phyloP scores from a whole-genome alignment of 1,140 invertebrate genomes.

The Oryctes rhinoceros region DNA sequence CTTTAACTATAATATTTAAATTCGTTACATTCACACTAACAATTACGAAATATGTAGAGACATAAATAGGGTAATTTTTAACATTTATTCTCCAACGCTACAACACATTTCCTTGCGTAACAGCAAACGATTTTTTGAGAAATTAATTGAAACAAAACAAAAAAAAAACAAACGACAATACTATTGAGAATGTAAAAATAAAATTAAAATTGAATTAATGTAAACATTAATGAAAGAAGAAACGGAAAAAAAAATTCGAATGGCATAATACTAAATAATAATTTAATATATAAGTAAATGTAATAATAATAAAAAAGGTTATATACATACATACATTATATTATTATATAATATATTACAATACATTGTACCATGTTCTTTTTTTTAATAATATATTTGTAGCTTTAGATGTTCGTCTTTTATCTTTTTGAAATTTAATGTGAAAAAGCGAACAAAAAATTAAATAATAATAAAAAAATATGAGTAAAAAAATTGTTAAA shows the following conservation, averaged over 20 bases:
- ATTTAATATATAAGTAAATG: background rate
- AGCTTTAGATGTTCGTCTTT: background rate
- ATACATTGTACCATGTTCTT: background rate
- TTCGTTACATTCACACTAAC: background rate
- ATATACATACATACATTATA: background rate
- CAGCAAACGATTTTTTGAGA: background rate
- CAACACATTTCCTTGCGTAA: background rate
- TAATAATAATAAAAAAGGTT: background rate
- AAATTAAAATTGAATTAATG: background rate
- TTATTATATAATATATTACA: constrained; percentile 16
- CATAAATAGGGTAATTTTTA: background rate
- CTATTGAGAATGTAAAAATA: background rate
- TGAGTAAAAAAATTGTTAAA: constrained; percentile 20
- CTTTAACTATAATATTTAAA: constrained; percentile 6
- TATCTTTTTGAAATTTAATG: constrained; percentile 4
- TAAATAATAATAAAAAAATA: background rate
- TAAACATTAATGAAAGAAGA: background rate
- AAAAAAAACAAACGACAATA: constrained; percentile 4
- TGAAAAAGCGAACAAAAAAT: background rate
- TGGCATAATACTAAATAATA: background rate
- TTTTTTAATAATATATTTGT: background rate
- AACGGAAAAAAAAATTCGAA: background rate
- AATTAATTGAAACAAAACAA: background rate
- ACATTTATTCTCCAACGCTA: background rate
- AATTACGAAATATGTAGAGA: background rate